These are phyloP conservation scores for Orthochromis indermauri DNA, from an alignment of 2,113 vertebrate genomes.

Conservation along the genomic window DNA sequence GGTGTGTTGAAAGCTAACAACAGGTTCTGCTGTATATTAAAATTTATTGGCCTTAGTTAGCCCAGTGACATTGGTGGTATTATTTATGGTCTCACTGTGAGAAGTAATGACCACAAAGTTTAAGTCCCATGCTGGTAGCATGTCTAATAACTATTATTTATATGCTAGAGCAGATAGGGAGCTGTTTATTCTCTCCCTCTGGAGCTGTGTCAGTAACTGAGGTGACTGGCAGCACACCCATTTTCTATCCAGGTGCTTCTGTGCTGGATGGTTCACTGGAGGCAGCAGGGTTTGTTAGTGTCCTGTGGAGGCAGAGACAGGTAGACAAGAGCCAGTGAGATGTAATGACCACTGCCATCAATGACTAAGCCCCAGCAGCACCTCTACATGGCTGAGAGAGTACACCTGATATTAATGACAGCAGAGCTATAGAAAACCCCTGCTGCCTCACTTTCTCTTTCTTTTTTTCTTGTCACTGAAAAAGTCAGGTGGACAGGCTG, in stretches of 20 bases:
- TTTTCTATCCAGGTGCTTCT: constrained; percentile 10
- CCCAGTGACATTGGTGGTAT: neutral
- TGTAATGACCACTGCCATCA: constrained; percentile 38
- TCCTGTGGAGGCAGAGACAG: constrained; percentile 33
- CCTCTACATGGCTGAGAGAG: constrained; percentile 37
- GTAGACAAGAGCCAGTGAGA: constrained; percentile 41
- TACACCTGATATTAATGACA: constrained; percentile 47
- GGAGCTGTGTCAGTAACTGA: neutral
- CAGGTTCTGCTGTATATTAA: neutral
- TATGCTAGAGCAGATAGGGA: neutral
- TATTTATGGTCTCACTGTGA: constrained; percentile 18
- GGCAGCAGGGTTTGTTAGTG: constrained; percentile 43
- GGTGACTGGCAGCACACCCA: constrained; percentile 19
- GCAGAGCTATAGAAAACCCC: constrained; percentile 32
- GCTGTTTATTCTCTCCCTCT: neutral
- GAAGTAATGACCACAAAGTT: constrained; percentile 23
- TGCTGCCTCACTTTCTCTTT: neutral
- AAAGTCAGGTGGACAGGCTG: constrained; percentile 11
- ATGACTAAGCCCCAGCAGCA: constrained; percentile 24
- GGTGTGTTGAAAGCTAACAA: neutral
- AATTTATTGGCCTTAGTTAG: constrained; percentile 11
- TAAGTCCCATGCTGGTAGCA: neutral
- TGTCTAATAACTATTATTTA: constrained; percentile 38
- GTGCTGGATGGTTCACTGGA: constrained; percentile 15
- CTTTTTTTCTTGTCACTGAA: neutral